Evolutionary conservation across 2,113 vertebrate species (phyloP), one percentile per base, ranked within the genome.

Genomic region (Zosterops borbonicus): DNA sequence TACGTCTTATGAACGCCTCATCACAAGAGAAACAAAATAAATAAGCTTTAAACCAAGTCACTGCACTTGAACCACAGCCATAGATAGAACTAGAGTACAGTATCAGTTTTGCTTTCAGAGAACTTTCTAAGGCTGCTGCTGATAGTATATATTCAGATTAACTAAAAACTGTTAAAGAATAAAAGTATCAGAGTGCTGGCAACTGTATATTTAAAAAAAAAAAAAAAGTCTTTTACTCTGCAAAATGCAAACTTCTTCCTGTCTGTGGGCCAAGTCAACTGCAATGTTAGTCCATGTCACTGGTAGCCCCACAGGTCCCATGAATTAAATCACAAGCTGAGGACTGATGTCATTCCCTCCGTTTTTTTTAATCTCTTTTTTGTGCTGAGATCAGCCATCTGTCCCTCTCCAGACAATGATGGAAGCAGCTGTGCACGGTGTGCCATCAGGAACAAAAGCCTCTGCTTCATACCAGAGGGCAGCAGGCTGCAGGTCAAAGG

Each of bases 351-450:
- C 42, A 58, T 63, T 70, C 70, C 67, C 63, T 83, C 12, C 5
- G 27, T 89, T 78, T 58, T 62, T 62, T 95, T 95, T 77, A 92
- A 96, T 96, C 93, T 87, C 64, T 13, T 95, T 95, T 96, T 97
- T 86, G 37, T 91, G 60, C 65, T 85, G 73, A 87, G 79, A 62
- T 56, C 89, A 88, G 85, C 94, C 96, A 93, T 98, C 97, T 98
- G 96, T 97, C 94, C 89, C 73, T 23, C 12, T 77, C n/a, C 70
- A 28, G 75, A 96, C 82, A 97, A 92, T 87, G 47, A 19, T 4
- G 12, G 73, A 39, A 68, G 92, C 94, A 97, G 90, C 95, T 97
- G 96, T 80, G 71, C 52, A 3, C 18, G 59, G 76, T 68, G 89
- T 87, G 78, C 87, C 89, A 69, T 78, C 74, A 31, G 74, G 75